Evolutionary conservation across 2,113 vertebrate genomes (phyloP).

Genomic region (Stomatorhinus ivindoensis): DNA sequence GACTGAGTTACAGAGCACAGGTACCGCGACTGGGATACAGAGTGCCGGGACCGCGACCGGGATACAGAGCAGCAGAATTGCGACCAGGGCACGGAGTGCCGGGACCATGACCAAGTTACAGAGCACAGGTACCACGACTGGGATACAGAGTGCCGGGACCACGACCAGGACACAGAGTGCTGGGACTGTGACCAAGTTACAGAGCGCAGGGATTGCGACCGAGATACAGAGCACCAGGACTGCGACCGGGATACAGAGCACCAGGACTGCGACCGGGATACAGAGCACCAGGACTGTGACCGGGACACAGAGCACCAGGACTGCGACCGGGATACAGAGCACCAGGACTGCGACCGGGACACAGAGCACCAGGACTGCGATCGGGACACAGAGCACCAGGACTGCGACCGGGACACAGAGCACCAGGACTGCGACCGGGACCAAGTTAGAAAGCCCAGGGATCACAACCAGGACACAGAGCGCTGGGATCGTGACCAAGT

Average conservation of each 20-base stretch:
- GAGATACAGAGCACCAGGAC: neutral
- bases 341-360: neutral
- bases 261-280: no score
- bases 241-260: neutral
- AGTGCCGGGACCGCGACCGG: neutral
- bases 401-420: neutral
- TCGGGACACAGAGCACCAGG: rapidly evolving
- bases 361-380: neutral
- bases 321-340: neutral
- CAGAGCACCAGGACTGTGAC: rapidly evolving
- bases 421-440: neutral
- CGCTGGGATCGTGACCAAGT: rapidly evolving
- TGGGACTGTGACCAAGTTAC: neutral
- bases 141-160: neutral
- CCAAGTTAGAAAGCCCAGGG: no score
- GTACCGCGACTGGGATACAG: no score
- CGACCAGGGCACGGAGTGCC: no score
- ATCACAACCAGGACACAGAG: no score
- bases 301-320: rapidly evolving
- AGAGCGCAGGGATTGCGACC: rapidly evolving
- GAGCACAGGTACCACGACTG: neutral
- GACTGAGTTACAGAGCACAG: neutral
- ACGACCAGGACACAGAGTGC: neutral
- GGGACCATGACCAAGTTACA: rapidly evolving
- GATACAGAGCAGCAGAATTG: neutral